Conservation (phyloP, 2,888 invertebrate species). For the Dryobota labecula region DNA sequence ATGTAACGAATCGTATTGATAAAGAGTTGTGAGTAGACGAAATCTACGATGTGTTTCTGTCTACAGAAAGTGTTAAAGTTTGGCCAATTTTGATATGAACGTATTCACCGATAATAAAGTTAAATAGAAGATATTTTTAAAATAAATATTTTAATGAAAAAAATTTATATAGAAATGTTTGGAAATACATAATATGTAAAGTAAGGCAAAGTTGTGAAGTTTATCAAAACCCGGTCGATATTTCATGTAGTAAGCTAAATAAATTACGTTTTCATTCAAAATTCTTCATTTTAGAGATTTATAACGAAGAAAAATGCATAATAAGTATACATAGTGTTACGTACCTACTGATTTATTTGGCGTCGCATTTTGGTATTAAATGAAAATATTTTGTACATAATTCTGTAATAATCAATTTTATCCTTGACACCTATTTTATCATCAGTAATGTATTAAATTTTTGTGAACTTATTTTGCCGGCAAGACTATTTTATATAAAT, state of each 20-base stretch:
- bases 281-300: slow-evolving; percentile 78
- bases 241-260: slow-evolving; percentile 76
- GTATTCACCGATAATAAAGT: slow-evolving; percentile 54
- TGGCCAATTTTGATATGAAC: slow-evolving; percentile 65
- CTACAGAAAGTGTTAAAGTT: slow-evolving; percentile 25
- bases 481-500: slow-evolving; percentile 58
- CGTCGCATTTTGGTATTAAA: slow-evolving; percentile 73
- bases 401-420: slow-evolving; percentile 72
- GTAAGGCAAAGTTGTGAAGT: slow-evolving; percentile 56
- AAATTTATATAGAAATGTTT: slow-evolving; percentile 46
- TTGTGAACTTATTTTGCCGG: slow-evolving; percentile 61
- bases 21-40: slow-evolving; percentile 17
- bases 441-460: slow-evolving; percentile 23
- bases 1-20: slow-evolving; percentile 18
- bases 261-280: slow-evolving; percentile 78
- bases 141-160: slow-evolving; percentile 48
- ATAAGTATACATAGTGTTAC: slow-evolving; percentile 75
- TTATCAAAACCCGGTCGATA: slow-evolving; percentile 77
- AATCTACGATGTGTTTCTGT: slow-evolving; percentile 15
- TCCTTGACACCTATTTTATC: slow-evolving; percentile 71
- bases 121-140: slow-evolving; percentile 59
- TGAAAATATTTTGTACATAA: slow-evolving; percentile 73
- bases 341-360: slow-evolving; percentile 70
- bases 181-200: slow-evolving; percentile 52
- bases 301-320: slow-evolving; percentile 80